phyloP scores from a whole-genome alignment of 2,888 invertebrate genomes.

The Drosophila multiciliata region DNA sequence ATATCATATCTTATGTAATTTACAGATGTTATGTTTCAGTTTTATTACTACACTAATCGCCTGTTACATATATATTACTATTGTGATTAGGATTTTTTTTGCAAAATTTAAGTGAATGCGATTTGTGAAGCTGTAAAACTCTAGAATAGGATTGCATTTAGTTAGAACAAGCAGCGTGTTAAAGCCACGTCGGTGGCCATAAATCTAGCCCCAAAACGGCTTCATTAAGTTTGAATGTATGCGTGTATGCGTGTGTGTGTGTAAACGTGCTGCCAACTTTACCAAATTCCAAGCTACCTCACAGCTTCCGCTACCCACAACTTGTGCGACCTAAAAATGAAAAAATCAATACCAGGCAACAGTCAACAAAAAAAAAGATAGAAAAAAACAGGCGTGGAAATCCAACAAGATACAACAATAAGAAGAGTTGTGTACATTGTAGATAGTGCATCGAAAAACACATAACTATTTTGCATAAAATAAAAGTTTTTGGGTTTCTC shows the following conservation, averaged over 20 bases:
- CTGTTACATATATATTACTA: background rate
- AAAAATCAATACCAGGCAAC: conserved; percentile 67
- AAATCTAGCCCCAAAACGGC: conserved; percentile 55
- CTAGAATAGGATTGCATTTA: background rate
- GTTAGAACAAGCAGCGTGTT: conserved; percentile 13
- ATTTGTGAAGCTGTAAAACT: conserved; percentile 7
- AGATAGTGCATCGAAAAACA: conserved; percentile 54
- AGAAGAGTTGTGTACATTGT: conserved; percentile 51
- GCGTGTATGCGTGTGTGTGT: conserved; percentile 19
- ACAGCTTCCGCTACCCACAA: conserved; percentile 21
- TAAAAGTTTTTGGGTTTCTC: conserved; percentile 61
- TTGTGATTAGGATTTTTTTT: background rate
- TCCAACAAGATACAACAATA: conserved; percentile 37
- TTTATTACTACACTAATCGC: background rate
- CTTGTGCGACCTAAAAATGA: conserved; percentile 64
- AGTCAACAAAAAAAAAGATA: conserved; percentile 17
- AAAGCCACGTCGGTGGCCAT: conserved; percentile 40
- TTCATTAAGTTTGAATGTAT: conserved; percentile 56
- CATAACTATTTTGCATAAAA: conserved; percentile 79
- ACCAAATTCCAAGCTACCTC: conserved; percentile 27
- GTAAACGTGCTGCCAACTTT: conserved; percentile 35
- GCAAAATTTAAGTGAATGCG: background rate
- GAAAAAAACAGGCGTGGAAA: conserved; percentile 54
- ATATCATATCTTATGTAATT: background rate
- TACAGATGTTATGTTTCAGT: background rate